Conservation (phyloP, 2,888 invertebrate species). For the Lepidochrysops patricia region DNA sequence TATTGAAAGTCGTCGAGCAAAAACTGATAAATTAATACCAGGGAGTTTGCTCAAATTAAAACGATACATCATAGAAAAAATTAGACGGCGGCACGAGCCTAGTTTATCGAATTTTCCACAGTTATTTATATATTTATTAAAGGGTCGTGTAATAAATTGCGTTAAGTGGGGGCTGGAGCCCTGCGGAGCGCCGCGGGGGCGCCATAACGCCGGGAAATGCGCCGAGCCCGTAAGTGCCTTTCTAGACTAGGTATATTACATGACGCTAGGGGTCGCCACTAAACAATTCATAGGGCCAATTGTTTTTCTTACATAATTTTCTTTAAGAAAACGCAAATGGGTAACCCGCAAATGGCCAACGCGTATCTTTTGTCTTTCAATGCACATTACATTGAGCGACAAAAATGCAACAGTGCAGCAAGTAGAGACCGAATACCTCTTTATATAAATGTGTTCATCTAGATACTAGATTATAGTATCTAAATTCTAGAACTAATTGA, state of each 20-base stretch:
- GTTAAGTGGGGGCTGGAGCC: slow-evolving; percentile 69
- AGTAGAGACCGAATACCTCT: too few relatives aligned
- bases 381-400: too few relatives aligned
- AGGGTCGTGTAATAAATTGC: slow-evolving; percentile 70
- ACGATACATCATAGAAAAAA: slow-evolving; percentile 17
- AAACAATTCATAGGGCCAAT: slow-evolving; percentile 27
- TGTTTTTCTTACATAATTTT: slow-evolving; percentile 23
- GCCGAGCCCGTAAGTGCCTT: slow-evolving; percentile 65
- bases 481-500: too few relatives aligned
- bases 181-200: slow-evolving; percentile 63
- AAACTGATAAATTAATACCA: slow-evolving; percentile 11
- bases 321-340: neutral
- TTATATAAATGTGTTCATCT: too few relatives aligned
- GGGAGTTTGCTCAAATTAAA: slow-evolving; percentile 15
- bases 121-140: slow-evolving; percentile 74
- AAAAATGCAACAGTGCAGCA: too few relatives aligned
- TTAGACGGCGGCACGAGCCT: slow-evolving; percentile 36
- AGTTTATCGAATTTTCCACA: slow-evolving; percentile 71
- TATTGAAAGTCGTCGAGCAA: neutral
- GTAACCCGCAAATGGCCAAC: too few relatives aligned
- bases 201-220: slow-evolving; percentile 66
- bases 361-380: too few relatives aligned
- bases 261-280: slow-evolving; percentile 34
- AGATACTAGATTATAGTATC: too few relatives aligned
- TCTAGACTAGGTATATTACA: slow-evolving; percentile 59